Percentiles rank a stretch among this genome's conserved stretches.
Conservation (phyloP, 1,140 invertebrate species). For the Daktulosphaira vitifoliae region DNA sequence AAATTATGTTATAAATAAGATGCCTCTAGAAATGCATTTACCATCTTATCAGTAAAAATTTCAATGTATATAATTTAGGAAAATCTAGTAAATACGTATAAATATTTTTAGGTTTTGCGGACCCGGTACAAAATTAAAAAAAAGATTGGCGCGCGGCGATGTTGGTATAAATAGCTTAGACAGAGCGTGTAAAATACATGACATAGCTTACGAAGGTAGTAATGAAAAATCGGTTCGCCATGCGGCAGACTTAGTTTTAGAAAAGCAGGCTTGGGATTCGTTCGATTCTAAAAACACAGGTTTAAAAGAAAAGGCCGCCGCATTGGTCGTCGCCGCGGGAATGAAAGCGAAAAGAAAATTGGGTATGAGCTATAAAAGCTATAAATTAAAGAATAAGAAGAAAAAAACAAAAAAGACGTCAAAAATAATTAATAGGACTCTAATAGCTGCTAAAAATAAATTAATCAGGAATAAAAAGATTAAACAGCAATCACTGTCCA, state of each 20-base stretch:
- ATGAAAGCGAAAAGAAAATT: slow-evolving; percentile 42
- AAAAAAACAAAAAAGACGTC: not conserved
- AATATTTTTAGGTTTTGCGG: slow-evolving; percentile 43
- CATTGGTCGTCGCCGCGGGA: slow-evolving; percentile 39
- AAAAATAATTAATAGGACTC: not conserved
- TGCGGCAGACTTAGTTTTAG: slow-evolving; percentile 43
- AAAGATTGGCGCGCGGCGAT: slow-evolving; percentile 41
- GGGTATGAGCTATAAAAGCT: slow-evolving; percentile 28
- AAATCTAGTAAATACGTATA: slow-evolving; percentile 34
- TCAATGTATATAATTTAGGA: not conserved
- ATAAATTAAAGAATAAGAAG: not conserved
- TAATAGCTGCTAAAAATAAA: not conserved
- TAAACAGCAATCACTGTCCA: not conserved
- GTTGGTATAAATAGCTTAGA: slow-evolving; percentile 45
- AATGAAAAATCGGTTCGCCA: slow-evolving; percentile 41
- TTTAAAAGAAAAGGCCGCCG: slow-evolving; percentile 41
- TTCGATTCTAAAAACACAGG: slow-evolving; percentile 42
- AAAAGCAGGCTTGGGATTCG: slow-evolving; percentile 42
- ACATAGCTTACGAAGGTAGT: slow-evolving; percentile 44
- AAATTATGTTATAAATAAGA: slow-evolving; percentile 43
- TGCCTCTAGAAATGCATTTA: slow-evolving; percentile 45
- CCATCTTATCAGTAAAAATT: slow-evolving; percentile 36
- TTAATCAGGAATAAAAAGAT: not conserved
- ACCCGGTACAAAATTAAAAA: slow-evolving; percentile 45
- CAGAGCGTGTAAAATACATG: slow-evolving; percentile 44